These are phyloP conservation scores for Danaus chrysippus DNA, from an alignment of 2,888 invertebrate genomes.

Conservation along the genomic window DNA sequence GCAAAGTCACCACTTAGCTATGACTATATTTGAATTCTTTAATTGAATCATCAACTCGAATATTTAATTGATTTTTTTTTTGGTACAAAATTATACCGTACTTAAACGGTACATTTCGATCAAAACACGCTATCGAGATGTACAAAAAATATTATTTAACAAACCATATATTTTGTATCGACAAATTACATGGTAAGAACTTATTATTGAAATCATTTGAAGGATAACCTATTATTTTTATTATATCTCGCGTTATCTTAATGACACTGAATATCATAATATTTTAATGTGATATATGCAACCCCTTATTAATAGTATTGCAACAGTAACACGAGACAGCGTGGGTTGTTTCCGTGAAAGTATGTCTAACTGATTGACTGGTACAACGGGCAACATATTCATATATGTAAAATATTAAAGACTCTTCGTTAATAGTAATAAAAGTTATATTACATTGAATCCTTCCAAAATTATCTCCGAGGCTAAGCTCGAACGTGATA, in stretches of 20 bases:
- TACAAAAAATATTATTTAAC: neutral
- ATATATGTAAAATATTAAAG: conserved; percentile 16
- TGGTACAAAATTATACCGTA: conserved; percentile 14
- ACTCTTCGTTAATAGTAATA: conserved; percentile 9
- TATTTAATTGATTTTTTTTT: conserved; percentile 39
- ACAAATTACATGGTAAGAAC: too few species aligned
- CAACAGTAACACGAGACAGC: conserved; percentile 18
- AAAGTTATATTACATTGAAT: neutral
- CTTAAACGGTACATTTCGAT: neutral
- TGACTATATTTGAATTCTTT: conserved; percentile 37
- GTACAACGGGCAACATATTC: conserved; percentile 17
- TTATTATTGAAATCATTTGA: too few species aligned
- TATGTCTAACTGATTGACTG: conserved; percentile 36
- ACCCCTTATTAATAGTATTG: conserved; percentile 11
- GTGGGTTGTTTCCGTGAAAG: conserved; percentile 39
- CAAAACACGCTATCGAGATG: neutral
- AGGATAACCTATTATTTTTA: neutral
- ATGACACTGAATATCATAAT: neutral
- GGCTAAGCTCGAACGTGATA: conserved; percentile 10
- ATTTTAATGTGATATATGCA: neutral
- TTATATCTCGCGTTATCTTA: neutral
- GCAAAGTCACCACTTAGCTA: conserved; percentile 35
- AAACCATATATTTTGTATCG: too few species aligned
- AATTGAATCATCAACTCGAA: conserved; percentile 41
- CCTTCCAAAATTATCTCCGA: conserved; percentile 10